Base-by-base conservation (phyloP, 2,113 vertebrate genomes). In the Rostratula benghalensis region DNA sequence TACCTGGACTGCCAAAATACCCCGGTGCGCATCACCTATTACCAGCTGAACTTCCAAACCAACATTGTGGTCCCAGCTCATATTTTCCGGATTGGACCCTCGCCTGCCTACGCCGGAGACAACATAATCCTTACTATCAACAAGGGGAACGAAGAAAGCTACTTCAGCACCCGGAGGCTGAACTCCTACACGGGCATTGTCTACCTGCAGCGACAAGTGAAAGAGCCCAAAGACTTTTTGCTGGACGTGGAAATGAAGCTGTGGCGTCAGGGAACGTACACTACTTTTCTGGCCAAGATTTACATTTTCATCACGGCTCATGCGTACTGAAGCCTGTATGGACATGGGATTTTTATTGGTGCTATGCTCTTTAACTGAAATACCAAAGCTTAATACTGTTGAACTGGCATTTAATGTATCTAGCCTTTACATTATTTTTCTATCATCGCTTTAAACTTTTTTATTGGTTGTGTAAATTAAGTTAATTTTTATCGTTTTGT, bases 181-280 rank as follows among this genome's bases (percentile, higher is more conserved):
- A 99, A 99, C 89, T 96, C 98, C 48, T 99, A 98, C 97, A 99
- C 98, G 0, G 99, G 99, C 2, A 98, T 99, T 0, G 98, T 99
- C 7, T 99, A 98, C 83, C 98, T 99, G 75, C 98, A 99, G 96
- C 98, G 99, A 18, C 96, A 98, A 6, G 98, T 99, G 76, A 97
- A 90, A 3, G 95, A 98, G 90, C 98, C 99, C 3, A 98, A 97
- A 93, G 99, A 99, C 98, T 99, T 99, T 91, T 96, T 99, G 82
- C 93, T 99, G 67, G 99, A 99, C 1, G 99, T 99, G 57, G 99
- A 99, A 96, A 99, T 99, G 99, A 99, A 98, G 91, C 98, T 99
- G 24, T 98, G 99, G 97, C 98, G 99, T 25, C 99, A 99, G 96
- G 99, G 99, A 68, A 98, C 97, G 0, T 97, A 99, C 89, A 99